These are phyloP conservation scores for Xenotilapia flavipinnis DNA, from an alignment of 2,113 vertebrate genomes.

Conservation along the genomic window DNA sequence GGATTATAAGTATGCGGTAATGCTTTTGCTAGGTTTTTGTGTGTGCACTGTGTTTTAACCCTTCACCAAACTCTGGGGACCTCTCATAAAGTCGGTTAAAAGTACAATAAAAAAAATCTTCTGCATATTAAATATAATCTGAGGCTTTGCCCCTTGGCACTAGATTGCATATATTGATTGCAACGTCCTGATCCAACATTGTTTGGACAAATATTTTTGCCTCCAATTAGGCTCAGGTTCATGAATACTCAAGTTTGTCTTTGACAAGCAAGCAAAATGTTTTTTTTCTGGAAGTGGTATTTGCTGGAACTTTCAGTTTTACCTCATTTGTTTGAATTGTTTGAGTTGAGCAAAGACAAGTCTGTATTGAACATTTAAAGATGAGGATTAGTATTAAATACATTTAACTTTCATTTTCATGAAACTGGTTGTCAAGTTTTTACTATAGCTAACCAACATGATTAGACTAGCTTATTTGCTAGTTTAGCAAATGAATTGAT, in stretches of 20 bases:
- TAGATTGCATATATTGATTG: neutral
- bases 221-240: neutral
- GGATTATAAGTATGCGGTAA: neutral
- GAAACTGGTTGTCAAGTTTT: neutral
- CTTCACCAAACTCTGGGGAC: neutral
- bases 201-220: neutral
- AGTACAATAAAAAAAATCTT: neutral
- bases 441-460: neutral
- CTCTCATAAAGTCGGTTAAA: neutral
- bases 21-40: neutral
- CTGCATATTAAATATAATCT: neutral
- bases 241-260: neutral
- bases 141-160: neutral
- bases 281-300: neutral
- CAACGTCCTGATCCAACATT: rapidly evolving
- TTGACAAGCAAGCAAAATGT: neutral
- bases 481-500: neutral
- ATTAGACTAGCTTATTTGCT: neutral
- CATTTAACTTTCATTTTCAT: neutral
- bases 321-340: neutral
- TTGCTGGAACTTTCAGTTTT: neutral
- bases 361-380: neutral
- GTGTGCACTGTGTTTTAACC: neutral
- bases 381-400: neutral
- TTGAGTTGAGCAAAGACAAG: neutral